These are phyloP conservation scores for Tillus elongatus DNA, from an alignment of 2,888 invertebrate species.

Conservation along the genomic window DNA sequence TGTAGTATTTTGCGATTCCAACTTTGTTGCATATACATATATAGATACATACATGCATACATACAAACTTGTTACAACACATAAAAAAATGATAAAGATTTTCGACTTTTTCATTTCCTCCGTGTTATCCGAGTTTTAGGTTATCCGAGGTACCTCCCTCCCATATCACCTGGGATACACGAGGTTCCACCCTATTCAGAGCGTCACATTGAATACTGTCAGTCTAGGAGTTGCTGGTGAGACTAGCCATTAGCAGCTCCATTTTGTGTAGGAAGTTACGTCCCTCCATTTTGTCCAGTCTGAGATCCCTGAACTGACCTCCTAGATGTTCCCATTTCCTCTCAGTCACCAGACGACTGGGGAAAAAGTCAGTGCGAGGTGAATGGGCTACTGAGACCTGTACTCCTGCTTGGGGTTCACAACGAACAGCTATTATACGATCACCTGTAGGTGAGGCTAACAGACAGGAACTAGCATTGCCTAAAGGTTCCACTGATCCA, in stretches of 20 bases:
- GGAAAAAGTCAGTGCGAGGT: constrained; percentile 79
- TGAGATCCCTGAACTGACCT: constrained; percentile 84
- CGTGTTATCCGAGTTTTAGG: too few species aligned
- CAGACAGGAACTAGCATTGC: constrained; percentile 86
- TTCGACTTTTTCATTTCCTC: too few species aligned
- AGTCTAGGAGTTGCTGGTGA: constrained; percentile 60
- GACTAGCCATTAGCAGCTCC: constrained; percentile 89
- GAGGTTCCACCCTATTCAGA: too few species aligned
- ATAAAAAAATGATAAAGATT: too few species aligned
- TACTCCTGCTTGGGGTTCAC: constrained; percentile 79
- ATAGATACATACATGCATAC: too few species aligned
- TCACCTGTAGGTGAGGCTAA: constrained; percentile 82
- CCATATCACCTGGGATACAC: too few species aligned
- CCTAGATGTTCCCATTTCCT: constrained; percentile 90
- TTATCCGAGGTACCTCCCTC: too few species aligned
- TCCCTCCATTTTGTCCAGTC: constrained; percentile 91
- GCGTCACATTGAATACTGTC: too few species aligned
- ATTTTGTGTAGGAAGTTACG: constrained; percentile 93
- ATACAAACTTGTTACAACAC: too few species aligned
- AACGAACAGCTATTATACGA: constrained; percentile 80
- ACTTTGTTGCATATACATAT: too few species aligned
- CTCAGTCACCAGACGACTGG: constrained; percentile 78
- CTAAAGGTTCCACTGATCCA: constrained; percentile 83
- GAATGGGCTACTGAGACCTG: constrained; percentile 86
- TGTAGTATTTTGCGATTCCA: too few species aligned